These are phyloP conservation scores for Venustaconcha ellipsiformis DNA, from an alignment of 1,140 invertebrate species.

Conservation along the genomic window DNA sequence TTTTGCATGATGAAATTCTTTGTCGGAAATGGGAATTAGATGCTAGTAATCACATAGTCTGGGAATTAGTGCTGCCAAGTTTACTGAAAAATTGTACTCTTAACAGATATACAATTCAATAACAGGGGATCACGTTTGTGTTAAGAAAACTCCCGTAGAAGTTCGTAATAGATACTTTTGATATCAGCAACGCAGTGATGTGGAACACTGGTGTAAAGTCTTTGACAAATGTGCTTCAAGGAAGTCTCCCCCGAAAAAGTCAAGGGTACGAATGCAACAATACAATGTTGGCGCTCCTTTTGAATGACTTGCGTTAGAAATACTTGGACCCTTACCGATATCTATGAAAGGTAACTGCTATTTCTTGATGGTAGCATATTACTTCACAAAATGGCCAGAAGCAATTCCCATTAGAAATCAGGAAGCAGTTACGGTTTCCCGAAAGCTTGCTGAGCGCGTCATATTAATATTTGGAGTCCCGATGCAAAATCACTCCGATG, in stretches of 20 bases:
- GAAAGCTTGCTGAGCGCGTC: slow-evolving; percentile 44
- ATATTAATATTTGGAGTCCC: slow-evolving; percentile 27
- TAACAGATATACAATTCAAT: slow-evolving; percentile 24
- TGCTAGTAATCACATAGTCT: no score
- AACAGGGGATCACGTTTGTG: background rate
- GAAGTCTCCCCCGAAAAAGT: background rate
- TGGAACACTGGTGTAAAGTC: background rate
- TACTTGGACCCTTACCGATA: background rate
- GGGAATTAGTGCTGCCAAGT: no score
- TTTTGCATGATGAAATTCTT: no score
- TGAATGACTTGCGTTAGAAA: slow-evolving; percentile 7
- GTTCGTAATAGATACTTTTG: background rate
- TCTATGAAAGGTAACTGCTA: slow-evolving; percentile 35
- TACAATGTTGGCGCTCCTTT: slow-evolving; percentile 10
- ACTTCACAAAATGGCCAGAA: slow-evolving; percentile 47
- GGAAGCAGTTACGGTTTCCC: slow-evolving; percentile 35
- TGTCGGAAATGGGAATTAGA: no score
- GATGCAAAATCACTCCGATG: slow-evolving; percentile 32
- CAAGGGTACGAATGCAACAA: background rate
- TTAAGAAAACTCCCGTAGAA: background rate
- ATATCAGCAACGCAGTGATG: background rate
- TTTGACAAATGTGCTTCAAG: background rate
- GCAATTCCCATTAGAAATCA: slow-evolving; percentile 36
- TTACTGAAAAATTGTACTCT: no score
- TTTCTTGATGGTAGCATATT: slow-evolving; percentile 45